Conservation (phyloP, 2,888 invertebrate genomes). For the Meteorus colon region DNA sequence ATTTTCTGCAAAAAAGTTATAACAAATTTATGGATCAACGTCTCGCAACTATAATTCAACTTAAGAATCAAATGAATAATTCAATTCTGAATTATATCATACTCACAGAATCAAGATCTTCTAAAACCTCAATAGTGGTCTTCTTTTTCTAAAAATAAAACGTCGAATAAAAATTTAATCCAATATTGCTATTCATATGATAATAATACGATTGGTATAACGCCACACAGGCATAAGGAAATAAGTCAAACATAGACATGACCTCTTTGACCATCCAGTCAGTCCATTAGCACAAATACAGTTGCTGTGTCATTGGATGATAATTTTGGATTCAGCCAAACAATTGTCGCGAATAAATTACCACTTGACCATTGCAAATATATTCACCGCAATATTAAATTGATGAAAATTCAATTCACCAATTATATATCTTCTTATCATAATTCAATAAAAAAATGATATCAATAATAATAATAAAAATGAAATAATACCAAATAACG, state of each 20-base stretch:
- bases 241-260: conserved; percentile 39
- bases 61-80: conserved; percentile 20
- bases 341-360: conserved; percentile 59
- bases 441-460: conserved; percentile 12
- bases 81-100: conserved; percentile 25
- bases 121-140: conserved; percentile 77
- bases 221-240: not conserved
- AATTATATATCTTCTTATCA: not conserved
- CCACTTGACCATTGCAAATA: conserved; percentile 33
- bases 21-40: conserved; percentile 8
- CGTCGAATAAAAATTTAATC: not conserved
- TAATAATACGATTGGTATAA: not conserved
- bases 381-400: conserved; percentile 21
- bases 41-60: not conserved
- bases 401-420: conserved; percentile 15
- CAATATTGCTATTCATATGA: not conserved
- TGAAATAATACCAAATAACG: not conserved
- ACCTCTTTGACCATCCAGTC: conserved; percentile 38
- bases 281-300: conserved; percentile 41
- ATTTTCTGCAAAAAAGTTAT: conserved; percentile 77
- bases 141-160: conserved; percentile 75
- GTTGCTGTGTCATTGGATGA: conserved; percentile 61
- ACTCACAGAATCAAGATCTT: conserved; percentile 80
- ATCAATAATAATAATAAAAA: not conserved
- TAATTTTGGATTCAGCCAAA: conserved; percentile 57